These are phyloP conservation scores for Vesta saturnalis DNA, from an alignment of 2,888 invertebrate genomes.

Conservation along the genomic window DNA sequence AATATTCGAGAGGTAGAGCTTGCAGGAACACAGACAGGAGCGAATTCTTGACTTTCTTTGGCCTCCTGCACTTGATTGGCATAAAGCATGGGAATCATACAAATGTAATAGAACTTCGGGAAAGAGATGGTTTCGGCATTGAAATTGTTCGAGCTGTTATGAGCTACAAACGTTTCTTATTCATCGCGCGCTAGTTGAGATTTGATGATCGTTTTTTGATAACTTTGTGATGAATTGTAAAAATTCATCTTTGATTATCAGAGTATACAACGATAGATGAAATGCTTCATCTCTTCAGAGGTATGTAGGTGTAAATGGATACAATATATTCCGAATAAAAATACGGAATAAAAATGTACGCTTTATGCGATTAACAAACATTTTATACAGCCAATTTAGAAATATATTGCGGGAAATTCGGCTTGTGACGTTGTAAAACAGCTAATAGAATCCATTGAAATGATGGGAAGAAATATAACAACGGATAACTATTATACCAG, in stretches of 20 bases:
- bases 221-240: conserved; percentile 8
- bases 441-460: not conserved
- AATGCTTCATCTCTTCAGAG: no score
- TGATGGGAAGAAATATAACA: conserved; percentile 6
- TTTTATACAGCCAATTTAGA: no score
- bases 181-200: not conserved
- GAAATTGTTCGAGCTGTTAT: no score
- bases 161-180: conserved; percentile 1
- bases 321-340: not conserved
- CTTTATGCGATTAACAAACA: no score
- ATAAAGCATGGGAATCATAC: no score
- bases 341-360: not conserved
- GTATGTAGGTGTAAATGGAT: conserved; percentile 8
- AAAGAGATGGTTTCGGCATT: not conserved
- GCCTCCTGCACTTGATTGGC: no score
- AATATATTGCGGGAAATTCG: not conserved
- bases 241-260: not conserved
- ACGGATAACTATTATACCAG: not conserved
- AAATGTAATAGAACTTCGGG: not conserved
- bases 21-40: conserved; percentile 4
- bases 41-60: no score
- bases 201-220: not conserved
- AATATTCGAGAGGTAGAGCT: not conserved
- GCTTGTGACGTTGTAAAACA: not conserved
- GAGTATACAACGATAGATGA: no score